Evolutionary conservation across 2,113 vertebrate genomes (phyloP).

Genomic region (Sander lucioperca): DNA sequence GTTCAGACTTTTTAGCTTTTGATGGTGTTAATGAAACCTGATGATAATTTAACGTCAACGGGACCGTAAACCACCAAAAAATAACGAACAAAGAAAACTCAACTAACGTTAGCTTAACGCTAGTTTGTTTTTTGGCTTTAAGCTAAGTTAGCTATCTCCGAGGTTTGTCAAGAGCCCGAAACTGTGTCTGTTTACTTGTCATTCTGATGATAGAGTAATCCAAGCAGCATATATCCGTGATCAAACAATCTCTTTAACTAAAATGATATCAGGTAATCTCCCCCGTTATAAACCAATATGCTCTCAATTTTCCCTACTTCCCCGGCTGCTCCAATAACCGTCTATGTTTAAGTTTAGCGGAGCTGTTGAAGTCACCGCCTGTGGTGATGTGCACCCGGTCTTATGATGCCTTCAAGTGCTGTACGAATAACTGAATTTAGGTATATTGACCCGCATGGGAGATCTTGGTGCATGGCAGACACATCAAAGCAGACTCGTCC

Average conservation of each 20-base stretch:
- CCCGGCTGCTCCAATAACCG: neutral
- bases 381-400: conserved; percentile 2
- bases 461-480: neutral
- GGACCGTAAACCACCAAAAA: neutral
- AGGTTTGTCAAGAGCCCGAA: conserved; percentile 22
- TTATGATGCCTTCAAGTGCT: conserved; percentile 51
- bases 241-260: neutral
- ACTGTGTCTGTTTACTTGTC: conserved; percentile 16
- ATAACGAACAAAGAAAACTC: neutral
- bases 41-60: neutral
- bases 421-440: neutral
- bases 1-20: neutral
- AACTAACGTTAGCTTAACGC: neutral
- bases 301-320: neutral
- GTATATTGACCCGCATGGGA: neutral
- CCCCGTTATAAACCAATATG: neutral
- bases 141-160: conserved; percentile 15
- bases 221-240: neutral
- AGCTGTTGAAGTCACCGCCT: conserved; percentile 64
- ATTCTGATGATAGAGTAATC: conserved; percentile 11
- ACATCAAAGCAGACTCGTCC: neutral
- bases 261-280: neutral
- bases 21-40: neutral
- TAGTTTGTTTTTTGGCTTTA: neutral
- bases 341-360: conserved; percentile 19